A percentile compares a stretch with the other conserved stretches of the same genome.
phyloP scores from a whole-genome alignment of 2,113 vertebrate species.

The Columba janthina region DNA sequence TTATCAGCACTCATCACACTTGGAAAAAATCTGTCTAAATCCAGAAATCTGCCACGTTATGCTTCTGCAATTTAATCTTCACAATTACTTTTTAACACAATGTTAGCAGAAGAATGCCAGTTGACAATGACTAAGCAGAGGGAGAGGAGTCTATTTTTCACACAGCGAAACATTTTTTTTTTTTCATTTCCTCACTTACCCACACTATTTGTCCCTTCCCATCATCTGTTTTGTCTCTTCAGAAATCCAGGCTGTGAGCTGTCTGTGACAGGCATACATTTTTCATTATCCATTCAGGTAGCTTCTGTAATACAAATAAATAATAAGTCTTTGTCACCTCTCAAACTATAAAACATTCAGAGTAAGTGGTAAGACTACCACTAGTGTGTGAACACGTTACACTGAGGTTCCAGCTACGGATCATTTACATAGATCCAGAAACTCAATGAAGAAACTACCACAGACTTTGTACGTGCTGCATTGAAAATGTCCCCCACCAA shows the following conservation, averaged over 20 bases:
- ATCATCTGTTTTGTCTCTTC: not conserved
- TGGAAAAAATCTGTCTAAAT: not conserved
- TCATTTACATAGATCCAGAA: not conserved
- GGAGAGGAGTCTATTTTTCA: not conserved
- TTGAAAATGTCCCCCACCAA: not conserved
- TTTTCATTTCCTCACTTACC: not conserved
- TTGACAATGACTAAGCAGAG: conserved; percentile 20
- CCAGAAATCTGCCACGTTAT: not conserved
- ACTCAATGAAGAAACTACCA: not conserved
- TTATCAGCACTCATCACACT: not conserved
- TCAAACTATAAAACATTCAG: not conserved
- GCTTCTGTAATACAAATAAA: not conserved
- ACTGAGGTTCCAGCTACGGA: not conserved
- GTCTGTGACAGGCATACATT: not conserved
- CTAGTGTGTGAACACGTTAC: not conserved
- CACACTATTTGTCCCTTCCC: conserved; percentile 10
- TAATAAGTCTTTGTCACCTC: not conserved
- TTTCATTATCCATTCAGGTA: not conserved
- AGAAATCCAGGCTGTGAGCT: not conserved
- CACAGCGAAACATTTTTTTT: not conserved
- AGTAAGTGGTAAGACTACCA: not conserved
- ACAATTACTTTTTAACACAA: not conserved
- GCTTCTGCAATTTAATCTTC: not conserved
- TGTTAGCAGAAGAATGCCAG: not conserved
- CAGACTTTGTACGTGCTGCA: not conserved